Evolutionary conservation across 2,797 vertebrate species (phyloP).

Genomic region (Macrochelys suwanniensis): DNA sequence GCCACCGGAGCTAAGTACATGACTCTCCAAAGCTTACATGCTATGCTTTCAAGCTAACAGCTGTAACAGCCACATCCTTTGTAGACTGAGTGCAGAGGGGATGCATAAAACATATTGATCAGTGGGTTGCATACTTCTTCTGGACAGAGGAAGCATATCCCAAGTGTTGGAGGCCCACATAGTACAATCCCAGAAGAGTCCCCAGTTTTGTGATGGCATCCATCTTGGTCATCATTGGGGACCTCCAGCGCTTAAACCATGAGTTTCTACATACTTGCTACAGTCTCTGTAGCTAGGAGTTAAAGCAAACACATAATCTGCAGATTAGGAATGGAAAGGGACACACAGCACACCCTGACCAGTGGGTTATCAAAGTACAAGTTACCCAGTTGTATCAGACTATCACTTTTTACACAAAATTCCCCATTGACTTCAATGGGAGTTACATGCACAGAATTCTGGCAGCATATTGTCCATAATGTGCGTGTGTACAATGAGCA

Average conservation of each 20-base stretch:
- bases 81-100: neutral
- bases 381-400: neutral
- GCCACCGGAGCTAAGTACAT: neutral
- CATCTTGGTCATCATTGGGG: neutral
- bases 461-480: neutral
- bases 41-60: neutral
- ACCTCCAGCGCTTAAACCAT: neutral
- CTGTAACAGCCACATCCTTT: neutral
- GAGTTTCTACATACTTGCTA: neutral
- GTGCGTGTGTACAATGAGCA: neutral
- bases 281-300: neutral
- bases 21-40: neutral
- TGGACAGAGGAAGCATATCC: neutral
- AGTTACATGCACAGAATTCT: neutral
- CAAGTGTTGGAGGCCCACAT: neutral
- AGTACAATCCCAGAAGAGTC: neutral
- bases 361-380: neutral
- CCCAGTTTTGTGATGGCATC: neutral
- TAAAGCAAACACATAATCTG: neutral
- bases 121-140: neutral
- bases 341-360: neutral
- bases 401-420: neutral
- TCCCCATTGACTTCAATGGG: neutral
- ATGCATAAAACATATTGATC: neutral
- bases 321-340: neutral